These are phyloP conservation scores for Dermatemys mawii DNA, from an alignment of 2,113 vertebrate genomes.

Conservation along the genomic window DNA sequence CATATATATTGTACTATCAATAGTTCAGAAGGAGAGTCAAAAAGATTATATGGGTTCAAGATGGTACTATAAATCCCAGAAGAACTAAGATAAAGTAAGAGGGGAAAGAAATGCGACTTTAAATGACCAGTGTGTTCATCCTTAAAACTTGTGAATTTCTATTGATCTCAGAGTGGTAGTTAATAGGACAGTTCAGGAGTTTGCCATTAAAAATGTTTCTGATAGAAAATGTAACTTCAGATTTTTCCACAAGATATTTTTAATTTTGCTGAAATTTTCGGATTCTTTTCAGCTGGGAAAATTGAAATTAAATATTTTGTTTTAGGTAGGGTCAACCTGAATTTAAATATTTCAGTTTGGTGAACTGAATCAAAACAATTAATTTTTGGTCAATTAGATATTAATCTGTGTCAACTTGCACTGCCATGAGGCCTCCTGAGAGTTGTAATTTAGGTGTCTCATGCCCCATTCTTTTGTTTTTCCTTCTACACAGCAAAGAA, in stretches of 20 bases:
- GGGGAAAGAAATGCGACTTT: background rate
- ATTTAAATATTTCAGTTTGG: background rate
- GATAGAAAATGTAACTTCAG: background rate
- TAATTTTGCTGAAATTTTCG: background rate
- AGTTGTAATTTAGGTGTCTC: background rate
- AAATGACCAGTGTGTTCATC: background rate
- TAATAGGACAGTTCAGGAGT: background rate
- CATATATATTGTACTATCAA: background rate
- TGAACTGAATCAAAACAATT: background rate
- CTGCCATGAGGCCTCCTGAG: background rate
- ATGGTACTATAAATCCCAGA: background rate
- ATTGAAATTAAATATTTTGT: background rate
- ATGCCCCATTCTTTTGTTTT: too few relatives aligned
- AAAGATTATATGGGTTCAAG: background rate
- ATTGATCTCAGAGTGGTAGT: background rate
- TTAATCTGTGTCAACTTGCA: background rate
- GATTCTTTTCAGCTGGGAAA: background rate
- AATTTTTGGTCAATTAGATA: background rate
- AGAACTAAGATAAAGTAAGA: background rate
- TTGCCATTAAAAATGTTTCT: background rate
- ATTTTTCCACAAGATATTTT: too few relatives aligned
- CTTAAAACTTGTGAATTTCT: background rate
- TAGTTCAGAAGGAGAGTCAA: background rate
- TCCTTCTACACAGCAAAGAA: too few relatives aligned
- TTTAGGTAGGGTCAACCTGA: background rate